Evolutionary conservation across 2,797 vertebrate species (phyloP), one percentile per base, ranked within the genome.

Genomic region (Anguilla marmorata): DNA sequence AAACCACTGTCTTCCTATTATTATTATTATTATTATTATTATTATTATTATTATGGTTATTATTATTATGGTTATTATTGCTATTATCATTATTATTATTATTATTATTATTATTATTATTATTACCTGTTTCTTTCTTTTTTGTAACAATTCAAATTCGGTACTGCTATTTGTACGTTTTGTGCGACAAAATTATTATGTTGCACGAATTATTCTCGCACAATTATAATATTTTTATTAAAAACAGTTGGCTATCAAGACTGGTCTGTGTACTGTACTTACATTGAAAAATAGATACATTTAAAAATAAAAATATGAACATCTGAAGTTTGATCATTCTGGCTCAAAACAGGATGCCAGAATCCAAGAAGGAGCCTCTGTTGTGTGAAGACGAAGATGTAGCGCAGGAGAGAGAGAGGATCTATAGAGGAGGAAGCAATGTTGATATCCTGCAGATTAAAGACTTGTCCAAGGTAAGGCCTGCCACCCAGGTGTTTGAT

Each of bases 391-490:
- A 99, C 6, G 96, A 97, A 0, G 98, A 99, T 3, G 98, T 99
- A 86, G 97, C 97, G 83, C 95, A 96, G 90, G 98, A 99, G 95
- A 97, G 98, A 91, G 93, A 95, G 93, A 96, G 97, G 90, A 96
- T 99, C 92, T 93, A 97, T 89, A 95, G 91, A 5, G 97, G 97
- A 76, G 96, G 94, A 27, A 97, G 94, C 92, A 97, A 96, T 93
- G 96, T 89, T 0, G 96, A 98, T 95, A 96, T 99, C 92, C 94
- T 99, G 92, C 95, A 95, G 89, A 94, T 99, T 89, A 95, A 95
- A 91, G 97, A 99, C 92, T 94, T 99, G 86, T 97, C 96, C 19
- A 99, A 99, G 96, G 99, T 98, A 92, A 82, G 90, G 74, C 9
- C 48, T 33, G 19, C 16, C 2, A 45, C 2, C 83, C 66, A 41